Percentiles rank a stretch among this genome's conserved stretches.
These are phyloP conservation scores for Labroides dimidiatus DNA, from an alignment of 2,797 vertebrate species.

Conservation along the genomic window DNA sequence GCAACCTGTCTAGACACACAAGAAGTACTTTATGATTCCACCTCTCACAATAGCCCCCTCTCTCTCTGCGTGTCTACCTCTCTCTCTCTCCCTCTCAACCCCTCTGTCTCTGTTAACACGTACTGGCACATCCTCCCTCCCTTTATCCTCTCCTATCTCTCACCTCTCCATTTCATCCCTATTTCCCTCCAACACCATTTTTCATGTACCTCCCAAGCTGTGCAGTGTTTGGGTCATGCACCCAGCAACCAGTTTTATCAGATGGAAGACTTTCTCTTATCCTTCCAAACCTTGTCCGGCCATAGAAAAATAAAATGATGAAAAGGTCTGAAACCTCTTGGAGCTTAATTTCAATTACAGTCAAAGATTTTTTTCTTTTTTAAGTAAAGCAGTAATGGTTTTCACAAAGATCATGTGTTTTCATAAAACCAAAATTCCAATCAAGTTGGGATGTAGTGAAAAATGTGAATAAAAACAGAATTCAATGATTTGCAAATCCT, in stretches of 20 bases:
- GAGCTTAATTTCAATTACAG: conserved; percentile 12
- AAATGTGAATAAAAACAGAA: no score
- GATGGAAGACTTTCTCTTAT: conserved; percentile 64
- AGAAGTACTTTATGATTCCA: conserved; percentile 86
- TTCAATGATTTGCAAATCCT: no score
- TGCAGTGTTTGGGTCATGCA: conserved; percentile 75
- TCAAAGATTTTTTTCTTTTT: not conserved
- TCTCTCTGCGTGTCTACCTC: conserved; percentile 24
- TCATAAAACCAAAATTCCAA: no score
- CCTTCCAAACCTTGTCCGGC: conserved; percentile 49
- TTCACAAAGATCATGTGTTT: not conserved
- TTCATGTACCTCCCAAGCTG: conserved; percentile 76
- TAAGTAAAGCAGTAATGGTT: not conserved
- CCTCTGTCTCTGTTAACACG: conserved; percentile 56
- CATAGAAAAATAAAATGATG: conserved; percentile 8
- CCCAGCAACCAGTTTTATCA: conserved; percentile 69
- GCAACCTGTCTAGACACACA: conserved; percentile 88
- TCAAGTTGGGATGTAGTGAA: no score
- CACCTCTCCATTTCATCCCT: conserved; percentile 68
- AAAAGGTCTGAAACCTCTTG: conserved; percentile 17
- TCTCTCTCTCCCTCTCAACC: conserved; percentile 15
- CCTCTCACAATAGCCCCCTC: conserved; percentile 66
- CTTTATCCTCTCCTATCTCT: conserved; percentile 66
- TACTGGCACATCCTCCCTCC: conserved; percentile 62
- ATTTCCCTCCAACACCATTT: conserved; percentile 71